These are phyloP conservation scores for Drosophila vallismaia DNA, from an alignment of 2,888 invertebrate genomes.

Conservation along the genomic window DNA sequence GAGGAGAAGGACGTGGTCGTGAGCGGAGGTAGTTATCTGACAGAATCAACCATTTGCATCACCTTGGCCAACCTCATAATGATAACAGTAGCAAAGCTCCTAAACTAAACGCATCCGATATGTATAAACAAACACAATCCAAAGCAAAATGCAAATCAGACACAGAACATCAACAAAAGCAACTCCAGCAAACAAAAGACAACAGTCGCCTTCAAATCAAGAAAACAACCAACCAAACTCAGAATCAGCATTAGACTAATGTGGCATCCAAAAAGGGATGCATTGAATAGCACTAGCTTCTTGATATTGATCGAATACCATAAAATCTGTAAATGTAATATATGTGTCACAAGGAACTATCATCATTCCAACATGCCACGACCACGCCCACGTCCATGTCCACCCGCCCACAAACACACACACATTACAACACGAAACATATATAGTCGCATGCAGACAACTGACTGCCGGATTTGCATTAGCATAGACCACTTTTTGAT, in stretches of 20 bases:
- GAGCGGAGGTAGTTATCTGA: conserved; percentile 82
- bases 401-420: conserved; percentile 30
- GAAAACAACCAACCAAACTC: conserved; percentile 22
- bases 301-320: conserved; percentile 32
- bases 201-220: conserved; percentile 48
- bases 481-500: conserved; percentile 5
- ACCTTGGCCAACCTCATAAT: conserved; percentile 83
- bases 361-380: conserved; percentile 29
- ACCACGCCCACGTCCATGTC: conserved; percentile 25
- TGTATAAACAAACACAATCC: conserved; percentile 62
- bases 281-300: conserved; percentile 31
- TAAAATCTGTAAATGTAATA: conserved; percentile 57
- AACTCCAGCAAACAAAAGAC: conserved; percentile 32
- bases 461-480: conserved; percentile 45
- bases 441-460: conserved; percentile 33
- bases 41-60: conserved; percentile 82
- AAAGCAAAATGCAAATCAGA: conserved; percentile 48
- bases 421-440: conserved; percentile 4
- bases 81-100: conserved; percentile 83
- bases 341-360: conserved; percentile 67
- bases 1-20: conserved; percentile 92
- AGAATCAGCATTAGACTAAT: conserved; percentile 54
- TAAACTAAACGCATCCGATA: conserved; percentile 77
- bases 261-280: conserved; percentile 34
- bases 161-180: conserved; percentile 52